Evolutionary conservation across 1,140 invertebrate species (phyloP).

Genomic region (Drosophila willistoni): DNA sequence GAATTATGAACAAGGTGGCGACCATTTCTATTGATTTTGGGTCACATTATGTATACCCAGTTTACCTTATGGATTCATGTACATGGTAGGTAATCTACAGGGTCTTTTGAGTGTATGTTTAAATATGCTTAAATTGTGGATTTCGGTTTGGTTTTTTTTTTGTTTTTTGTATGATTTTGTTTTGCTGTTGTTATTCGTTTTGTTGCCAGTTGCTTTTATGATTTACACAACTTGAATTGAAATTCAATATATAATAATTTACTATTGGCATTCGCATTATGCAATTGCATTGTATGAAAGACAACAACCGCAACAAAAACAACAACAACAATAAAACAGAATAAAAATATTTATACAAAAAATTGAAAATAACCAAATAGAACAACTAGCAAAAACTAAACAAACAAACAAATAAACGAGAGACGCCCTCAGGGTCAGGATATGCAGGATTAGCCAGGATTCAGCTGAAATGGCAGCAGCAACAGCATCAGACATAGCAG

Average conservation of each 20-base stretch:
- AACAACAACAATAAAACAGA: conserved; percentile 18
- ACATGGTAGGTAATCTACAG: too few species aligned
- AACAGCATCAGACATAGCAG: background rate
- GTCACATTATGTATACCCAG: too few species aligned
- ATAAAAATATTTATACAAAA: background rate
- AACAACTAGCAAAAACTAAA: conserved; percentile 1
- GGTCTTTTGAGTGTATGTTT: conserved; percentile 28
- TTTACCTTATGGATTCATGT: too few species aligned
- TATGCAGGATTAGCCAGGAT: conserved; percentile 53
- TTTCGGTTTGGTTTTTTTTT: conserved; percentile 21
- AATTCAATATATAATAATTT: conserved; percentile 48
- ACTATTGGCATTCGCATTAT: conserved; percentile 44
- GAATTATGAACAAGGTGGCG: too few species aligned
- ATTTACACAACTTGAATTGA: conserved; percentile 62
- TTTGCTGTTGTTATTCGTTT: conserved; percentile 21
- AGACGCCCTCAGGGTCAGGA: conserved; percentile 44
- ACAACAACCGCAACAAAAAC: conserved; percentile 35
- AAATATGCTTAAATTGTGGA: conserved; percentile 55
- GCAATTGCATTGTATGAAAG: conserved; percentile 39
- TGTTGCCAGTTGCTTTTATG: conserved; percentile 48
- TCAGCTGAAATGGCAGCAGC: conserved; percentile 30
- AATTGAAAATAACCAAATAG: conserved; percentile 12
- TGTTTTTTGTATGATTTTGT: conserved; percentile 3
- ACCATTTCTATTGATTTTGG: too few species aligned
- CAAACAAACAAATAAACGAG: conserved; percentile 50